Evolutionary conservation across 1,140 invertebrate genomes (phyloP).

Genomic region (Periplaneta americana): DNA sequence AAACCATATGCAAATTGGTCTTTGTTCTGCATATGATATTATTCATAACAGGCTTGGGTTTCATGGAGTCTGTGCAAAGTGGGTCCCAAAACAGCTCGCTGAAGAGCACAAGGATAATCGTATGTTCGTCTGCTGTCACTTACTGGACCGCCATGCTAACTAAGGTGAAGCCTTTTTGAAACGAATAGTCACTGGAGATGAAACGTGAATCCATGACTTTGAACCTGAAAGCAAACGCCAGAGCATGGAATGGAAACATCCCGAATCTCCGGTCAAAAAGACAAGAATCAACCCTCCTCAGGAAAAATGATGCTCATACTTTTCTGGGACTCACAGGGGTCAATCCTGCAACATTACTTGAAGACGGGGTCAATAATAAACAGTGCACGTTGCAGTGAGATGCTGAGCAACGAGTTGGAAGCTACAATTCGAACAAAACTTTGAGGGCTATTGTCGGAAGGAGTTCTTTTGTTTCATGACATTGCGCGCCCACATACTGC

Average conservation of each 20-base stretch:
- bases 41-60: not conserved
- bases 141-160: not conserved
- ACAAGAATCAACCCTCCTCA: not conserved
- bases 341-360: not conserved
- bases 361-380: not conserved
- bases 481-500: not conserved
- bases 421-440: not conserved
- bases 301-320: not conserved
- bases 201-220: not conserved
- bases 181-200: not conserved
- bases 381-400: not conserved
- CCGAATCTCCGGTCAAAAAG: not conserved
- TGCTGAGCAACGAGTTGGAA: not conserved
- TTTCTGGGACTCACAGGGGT: not conserved
- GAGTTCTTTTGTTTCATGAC: not conserved
- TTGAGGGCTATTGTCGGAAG: not conserved
- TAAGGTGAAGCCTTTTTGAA: not conserved
- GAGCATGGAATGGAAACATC: slow-evolving; percentile 1
- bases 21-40: slow-evolving; percentile 11
- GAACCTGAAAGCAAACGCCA: not conserved
- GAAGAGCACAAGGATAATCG: too few relatives aligned
- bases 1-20: slow-evolving; percentile 5
- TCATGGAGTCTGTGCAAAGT: too few relatives aligned
- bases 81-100: too few relatives aligned
- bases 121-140: too few relatives aligned